These are phyloP conservation scores for Daboia siamensis DNA, from an alignment of 2,113 vertebrate genomes.

Conservation along the genomic window DNA sequence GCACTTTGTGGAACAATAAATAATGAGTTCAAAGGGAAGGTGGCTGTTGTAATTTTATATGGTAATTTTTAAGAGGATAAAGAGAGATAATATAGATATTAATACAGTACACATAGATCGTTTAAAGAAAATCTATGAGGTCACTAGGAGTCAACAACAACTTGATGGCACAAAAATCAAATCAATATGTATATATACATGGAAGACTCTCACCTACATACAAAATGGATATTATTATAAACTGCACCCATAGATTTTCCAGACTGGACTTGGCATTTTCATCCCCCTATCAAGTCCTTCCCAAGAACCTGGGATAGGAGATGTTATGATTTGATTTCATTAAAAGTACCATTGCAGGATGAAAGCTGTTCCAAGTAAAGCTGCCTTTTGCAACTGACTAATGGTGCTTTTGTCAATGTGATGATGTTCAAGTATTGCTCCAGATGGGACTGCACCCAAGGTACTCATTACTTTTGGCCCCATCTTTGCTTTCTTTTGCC, in stretches of 20 bases:
- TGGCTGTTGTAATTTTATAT: not conserved
- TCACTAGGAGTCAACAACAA: not conserved
- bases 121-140: not conserved
- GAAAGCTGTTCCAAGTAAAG: not conserved
- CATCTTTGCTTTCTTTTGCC: not conserved
- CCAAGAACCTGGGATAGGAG: not conserved
- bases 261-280: not conserved
- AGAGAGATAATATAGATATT: not conserved
- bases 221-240: not conserved
- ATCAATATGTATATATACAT: not conserved
- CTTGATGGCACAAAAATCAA: not conserved
- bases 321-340: not conserved
- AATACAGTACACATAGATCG: not conserved
- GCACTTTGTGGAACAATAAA: rapidly evolving
- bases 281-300: not conserved
- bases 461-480: not conserved
- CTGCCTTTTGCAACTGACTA: not conserved
- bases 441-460: not conserved
- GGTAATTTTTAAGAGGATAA: not conserved
- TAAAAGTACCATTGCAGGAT: not conserved
- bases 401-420: not conserved
- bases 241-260: not conserved
- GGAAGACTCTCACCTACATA: not conserved
- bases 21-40: not conserved
- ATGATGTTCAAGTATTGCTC: not conserved